phyloP scores from a whole-genome alignment of 2,797 vertebrate genomes.

The Siniperca undulata region DNA sequence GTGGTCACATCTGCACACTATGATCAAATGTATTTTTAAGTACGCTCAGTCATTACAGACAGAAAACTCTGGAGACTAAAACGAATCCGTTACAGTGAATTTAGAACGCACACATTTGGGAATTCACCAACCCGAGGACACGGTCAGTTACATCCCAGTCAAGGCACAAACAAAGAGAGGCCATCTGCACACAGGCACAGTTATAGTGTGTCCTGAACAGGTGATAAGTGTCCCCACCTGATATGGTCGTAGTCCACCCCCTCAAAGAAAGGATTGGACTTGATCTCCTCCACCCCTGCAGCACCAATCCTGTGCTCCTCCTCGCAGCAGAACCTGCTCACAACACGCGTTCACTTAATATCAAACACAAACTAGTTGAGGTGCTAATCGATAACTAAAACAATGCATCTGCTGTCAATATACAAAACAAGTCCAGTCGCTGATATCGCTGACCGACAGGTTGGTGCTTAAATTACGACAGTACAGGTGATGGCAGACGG shows the following conservation, averaged over 20 bases:
- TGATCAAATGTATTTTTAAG: not conserved
- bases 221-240: slow-evolving; percentile 84
- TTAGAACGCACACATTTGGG: not conserved
- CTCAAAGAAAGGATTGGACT: slow-evolving; percentile 97
- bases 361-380: not conserved
- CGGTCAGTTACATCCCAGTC: not conserved
- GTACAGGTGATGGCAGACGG: not conserved
- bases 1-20: not conserved
- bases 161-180: too few species aligned
- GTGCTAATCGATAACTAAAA: not conserved
- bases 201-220: not conserved
- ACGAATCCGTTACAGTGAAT: too few species aligned
- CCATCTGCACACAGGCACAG: too few species aligned
- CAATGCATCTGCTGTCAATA: not conserved
- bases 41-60: not conserved
- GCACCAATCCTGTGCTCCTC: slow-evolving; percentile 95
- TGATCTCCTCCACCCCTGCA: slow-evolving; percentile 94
- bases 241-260: slow-evolving; percentile 99
- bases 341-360: not conserved
- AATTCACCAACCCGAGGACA: not conserved
- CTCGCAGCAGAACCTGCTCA: slow-evolving; percentile 96
- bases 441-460: not conserved
- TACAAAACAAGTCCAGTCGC: not conserved
- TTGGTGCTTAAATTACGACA: too few species aligned
- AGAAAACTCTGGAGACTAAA: not conserved